Evolutionary conservation across 1,140 invertebrate genomes (phyloP).

Genomic region (Hirudo medicinalis): DNA sequence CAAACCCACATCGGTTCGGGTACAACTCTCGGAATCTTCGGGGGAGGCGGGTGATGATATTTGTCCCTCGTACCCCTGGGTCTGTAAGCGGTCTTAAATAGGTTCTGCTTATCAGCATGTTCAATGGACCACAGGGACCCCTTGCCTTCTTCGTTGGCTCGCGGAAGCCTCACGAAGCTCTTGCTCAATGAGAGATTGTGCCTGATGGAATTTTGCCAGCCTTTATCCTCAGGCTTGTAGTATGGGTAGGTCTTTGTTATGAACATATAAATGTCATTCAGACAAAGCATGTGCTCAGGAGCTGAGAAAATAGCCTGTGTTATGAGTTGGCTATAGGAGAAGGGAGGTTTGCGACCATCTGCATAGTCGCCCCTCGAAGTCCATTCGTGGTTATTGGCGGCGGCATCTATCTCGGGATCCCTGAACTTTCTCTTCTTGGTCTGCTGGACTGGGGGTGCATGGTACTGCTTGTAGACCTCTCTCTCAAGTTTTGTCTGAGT

Average conservation of each 20-base stretch:
- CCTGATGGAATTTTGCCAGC: constrained; percentile 98
- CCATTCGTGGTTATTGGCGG: neutral
- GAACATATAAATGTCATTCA: constrained; percentile 97
- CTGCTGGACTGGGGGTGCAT: neutral
- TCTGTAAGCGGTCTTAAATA: neutral
- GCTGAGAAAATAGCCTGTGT: constrained; percentile 92
- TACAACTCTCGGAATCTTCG: neutral
- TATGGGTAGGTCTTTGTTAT: constrained; percentile 98
- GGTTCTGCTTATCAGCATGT: constrained; percentile 33
- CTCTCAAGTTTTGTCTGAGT: neutral
- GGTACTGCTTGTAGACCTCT: constrained; percentile 4
- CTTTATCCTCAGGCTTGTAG: constrained; percentile 92
- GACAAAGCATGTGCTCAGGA: constrained; percentile 81
- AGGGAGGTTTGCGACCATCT: constrained; percentile 64
- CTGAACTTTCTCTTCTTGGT: constrained; percentile 9
- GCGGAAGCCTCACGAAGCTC: constrained; percentile 90
- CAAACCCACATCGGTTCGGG: neutral
- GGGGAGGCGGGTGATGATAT: constrained; percentile 4
- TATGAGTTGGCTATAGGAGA: constrained; percentile 94
- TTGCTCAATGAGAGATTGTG: constrained; percentile 95
- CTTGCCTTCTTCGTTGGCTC: constrained; percentile 85
- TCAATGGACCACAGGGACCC: constrained; percentile 97
- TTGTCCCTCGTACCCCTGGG: neutral
- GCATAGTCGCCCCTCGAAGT: neutral
- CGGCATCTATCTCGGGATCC: neutral